phyloP scores from a whole-genome alignment of 1,140 invertebrate species.

The Apis dorsata region DNA sequence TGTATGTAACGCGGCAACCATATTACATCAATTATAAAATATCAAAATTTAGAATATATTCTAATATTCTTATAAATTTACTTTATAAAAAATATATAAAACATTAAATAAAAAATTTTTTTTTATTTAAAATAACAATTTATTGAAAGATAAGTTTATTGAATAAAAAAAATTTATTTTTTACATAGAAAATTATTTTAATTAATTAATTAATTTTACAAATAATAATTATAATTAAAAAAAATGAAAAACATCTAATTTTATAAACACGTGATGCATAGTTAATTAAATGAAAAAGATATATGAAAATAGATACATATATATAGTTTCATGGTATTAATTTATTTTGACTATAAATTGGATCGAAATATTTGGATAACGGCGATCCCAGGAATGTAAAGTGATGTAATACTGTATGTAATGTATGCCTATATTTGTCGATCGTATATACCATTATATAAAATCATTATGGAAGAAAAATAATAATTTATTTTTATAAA shows the following conservation, averaged over 20 bases:
- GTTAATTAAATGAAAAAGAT: neutral
- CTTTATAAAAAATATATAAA: neutral
- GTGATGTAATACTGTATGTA: slow-evolving; percentile 32
- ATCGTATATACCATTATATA: neutral
- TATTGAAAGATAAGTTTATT: neutral
- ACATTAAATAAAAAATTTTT: neutral
- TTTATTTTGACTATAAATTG: slow-evolving; percentile 13
- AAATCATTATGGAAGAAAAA: neutral
- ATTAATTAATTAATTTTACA: too few relatives aligned
- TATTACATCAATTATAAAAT: slow-evolving; percentile 25
- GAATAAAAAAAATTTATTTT: neutral
- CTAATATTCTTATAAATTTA: neutral
- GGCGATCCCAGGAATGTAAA: slow-evolving; percentile 21
- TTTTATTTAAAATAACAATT: neutral
- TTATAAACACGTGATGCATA: neutral
- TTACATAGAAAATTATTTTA: neutral
- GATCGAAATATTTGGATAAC: slow-evolving; percentile 19
- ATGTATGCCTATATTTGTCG: slow-evolving; percentile 45
- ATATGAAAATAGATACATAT: neutral
- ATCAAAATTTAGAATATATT: neutral
- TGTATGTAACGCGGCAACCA: slow-evolving; percentile 2
- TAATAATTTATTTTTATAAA: neutral
- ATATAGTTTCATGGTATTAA: slow-evolving; percentile 3
- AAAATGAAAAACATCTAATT: neutral
- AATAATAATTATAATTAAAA: neutral